A percentile compares a stretch with the other conserved stretches of the same genome.
Conservation (phyloP, 2,113 vertebrate genomes). For the Misgurnus anguillicaudatus region DNA sequence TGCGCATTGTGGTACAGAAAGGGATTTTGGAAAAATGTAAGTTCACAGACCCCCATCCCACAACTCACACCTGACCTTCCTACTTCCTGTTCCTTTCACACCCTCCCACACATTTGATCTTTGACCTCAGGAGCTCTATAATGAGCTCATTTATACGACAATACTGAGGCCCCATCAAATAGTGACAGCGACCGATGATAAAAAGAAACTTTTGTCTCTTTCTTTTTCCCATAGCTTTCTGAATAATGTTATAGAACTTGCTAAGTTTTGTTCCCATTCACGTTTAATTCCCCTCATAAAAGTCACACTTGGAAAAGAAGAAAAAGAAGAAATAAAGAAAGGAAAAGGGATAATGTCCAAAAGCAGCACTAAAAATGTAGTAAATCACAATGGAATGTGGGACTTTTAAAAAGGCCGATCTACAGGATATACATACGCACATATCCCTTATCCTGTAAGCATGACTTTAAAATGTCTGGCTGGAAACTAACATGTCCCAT, state of each 20-base stretch:
- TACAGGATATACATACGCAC: background rate
- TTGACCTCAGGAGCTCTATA: conserved; percentile 51
- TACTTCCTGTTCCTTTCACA: conserved; percentile 66
- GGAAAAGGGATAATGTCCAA: background rate
- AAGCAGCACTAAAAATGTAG: background rate
- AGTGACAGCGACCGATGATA: background rate
- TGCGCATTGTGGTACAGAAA: background rate
- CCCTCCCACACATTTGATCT: conserved; percentile 59
- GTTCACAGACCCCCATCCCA: conserved; percentile 30
- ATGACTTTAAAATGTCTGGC: background rate
- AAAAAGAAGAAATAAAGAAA: background rate
- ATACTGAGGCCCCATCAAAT: conserved; percentile 18
- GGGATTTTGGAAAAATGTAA: conserved; percentile 16
- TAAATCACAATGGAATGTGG: conserved; percentile 9
- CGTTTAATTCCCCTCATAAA: conserved; percentile 12
- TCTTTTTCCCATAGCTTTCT: conserved; percentile 42
- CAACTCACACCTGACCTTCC: conserved; percentile 45
- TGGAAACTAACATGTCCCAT: background rate
- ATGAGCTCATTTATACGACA: conserved; percentile 50
- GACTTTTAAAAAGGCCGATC: conserved; percentile 5
- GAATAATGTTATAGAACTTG: conserved; percentile 23
- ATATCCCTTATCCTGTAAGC: background rate
- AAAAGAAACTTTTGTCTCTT: conserved; percentile 63
- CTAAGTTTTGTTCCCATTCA: conserved; percentile 15
- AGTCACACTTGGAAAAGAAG: conserved; percentile 3